A percentile compares a stretch with the other conserved stretches of the same genome.
phyloP scores from a whole-genome alignment of 1,140 invertebrate genomes.

The Caerostris extrusa region DNA sequence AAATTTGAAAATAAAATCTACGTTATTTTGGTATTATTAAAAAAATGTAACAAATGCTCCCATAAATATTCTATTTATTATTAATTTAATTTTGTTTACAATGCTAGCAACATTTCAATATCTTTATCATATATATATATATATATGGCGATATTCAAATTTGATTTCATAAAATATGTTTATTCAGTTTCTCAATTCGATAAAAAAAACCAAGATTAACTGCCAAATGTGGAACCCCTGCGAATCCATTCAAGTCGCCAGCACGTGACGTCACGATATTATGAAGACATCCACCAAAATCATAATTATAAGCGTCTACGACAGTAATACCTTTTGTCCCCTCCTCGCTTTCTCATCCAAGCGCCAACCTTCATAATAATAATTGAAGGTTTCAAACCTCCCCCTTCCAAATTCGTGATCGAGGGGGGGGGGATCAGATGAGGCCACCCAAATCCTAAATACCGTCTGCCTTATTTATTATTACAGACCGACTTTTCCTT shows the following conservation, averaged over 20 bases:
- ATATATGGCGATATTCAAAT: too few species aligned
- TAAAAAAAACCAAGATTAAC: not conserved
- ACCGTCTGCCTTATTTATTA: conserved; percentile 48
- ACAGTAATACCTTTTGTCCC: conserved; percentile 45
- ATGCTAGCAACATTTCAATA: too few species aligned
- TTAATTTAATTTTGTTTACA: too few species aligned
- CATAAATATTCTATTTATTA: too few species aligned
- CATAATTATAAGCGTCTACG: conserved; percentile 69
- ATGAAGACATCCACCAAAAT: conserved; percentile 72
- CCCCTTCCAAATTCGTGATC: conserved; percentile 23
- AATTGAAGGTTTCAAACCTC: conserved; percentile 55
- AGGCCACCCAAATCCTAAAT: conserved; percentile 60
- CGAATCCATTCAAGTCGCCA: not conserved
- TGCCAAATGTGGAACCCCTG: conserved; percentile 27
- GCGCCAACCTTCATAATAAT: conserved; percentile 34
- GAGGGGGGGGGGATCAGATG: conserved; percentile 5
- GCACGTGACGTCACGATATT: conserved; percentile 67
- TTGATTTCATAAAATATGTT: too few species aligned
- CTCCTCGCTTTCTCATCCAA: not conserved
- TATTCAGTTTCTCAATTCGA: too few species aligned
- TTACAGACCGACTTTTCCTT: conserved; percentile 20
- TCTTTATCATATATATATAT: too few species aligned
- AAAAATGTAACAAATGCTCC: too few species aligned
- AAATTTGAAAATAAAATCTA: too few species aligned
- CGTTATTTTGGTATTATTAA: too few species aligned